Percentiles rank a stretch among this genome's conserved stretches.
Evolutionary conservation across 2,113 vertebrate genomes (phyloP).

Genomic region (Amia ocellicauda): DNA sequence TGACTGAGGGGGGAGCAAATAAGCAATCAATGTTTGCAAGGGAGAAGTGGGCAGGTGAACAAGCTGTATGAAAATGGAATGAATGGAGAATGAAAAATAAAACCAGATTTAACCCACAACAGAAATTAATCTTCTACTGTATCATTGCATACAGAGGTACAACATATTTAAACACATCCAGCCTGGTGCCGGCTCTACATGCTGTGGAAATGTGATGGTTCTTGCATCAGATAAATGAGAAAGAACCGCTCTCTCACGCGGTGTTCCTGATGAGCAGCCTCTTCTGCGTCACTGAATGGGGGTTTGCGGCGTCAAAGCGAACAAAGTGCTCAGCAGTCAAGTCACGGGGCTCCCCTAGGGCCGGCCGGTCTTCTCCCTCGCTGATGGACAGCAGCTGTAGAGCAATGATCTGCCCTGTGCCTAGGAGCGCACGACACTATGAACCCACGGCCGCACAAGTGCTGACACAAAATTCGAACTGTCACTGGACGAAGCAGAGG

Average conservation of each 20-base stretch:
- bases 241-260: slow-evolving; percentile 68
- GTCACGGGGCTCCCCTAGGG: slow-evolving; percentile 65
- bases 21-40: no score
- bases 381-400: slow-evolving; percentile 73
- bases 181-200: no score
- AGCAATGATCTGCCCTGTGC: slow-evolving; percentile 71
- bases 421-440: slow-evolving; percentile 48
- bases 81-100: no score
- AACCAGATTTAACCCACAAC: no score
- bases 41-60: no score
- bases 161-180: no score
- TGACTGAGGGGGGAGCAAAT: slow-evolving; percentile 58
- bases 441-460: background rate
- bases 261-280: slow-evolving; percentile 74
- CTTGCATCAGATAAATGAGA: background rate
- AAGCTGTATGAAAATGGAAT: no score
- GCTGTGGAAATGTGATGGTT: background rate
- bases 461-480: background rate
- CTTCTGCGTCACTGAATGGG: slow-evolving; percentile 55
- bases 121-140: no score
- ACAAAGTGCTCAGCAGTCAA: slow-evolving; percentile 74
- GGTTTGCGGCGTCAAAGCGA: slow-evolving; percentile 73
- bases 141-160: no score
- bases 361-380: slow-evolving; percentile 57
- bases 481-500: background rate